A percentile compares a stretch with the other conserved stretches of the same genome.
Evolutionary conservation across 2,113 vertebrate genomes (phyloP).

Genomic region (Bos javanicus): DNA sequence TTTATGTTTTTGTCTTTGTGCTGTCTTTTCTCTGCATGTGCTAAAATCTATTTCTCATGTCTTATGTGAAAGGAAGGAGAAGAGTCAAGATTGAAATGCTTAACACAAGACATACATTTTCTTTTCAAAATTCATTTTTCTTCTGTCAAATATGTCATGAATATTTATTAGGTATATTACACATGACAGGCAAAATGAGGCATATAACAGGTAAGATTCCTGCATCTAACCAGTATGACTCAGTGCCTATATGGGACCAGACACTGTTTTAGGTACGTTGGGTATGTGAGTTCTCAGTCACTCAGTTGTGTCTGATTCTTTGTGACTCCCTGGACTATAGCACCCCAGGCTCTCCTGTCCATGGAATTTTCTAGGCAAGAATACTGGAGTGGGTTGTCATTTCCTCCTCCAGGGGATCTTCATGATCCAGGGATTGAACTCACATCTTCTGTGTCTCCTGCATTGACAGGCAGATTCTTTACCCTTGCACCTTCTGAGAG

Average conservation of each 20-base stretch:
- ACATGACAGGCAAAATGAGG: neutral
- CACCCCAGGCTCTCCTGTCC: neutral
- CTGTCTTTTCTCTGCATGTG: neutral
- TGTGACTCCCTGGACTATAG: neutral
- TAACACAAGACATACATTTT: neutral
- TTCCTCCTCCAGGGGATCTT: neutral
- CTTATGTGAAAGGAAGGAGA: neutral
- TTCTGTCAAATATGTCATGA: neutral
- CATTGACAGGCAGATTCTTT: neutral
- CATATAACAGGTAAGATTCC: neutral
- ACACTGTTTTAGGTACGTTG: neutral
- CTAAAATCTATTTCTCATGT: neutral
- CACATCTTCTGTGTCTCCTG: neutral
- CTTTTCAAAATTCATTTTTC: neutral
- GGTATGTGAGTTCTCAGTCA: neutral
- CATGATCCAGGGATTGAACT: neutral
- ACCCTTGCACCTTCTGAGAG: neutral
- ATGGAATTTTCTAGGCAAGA: neutral
- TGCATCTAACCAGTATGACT: neutral
- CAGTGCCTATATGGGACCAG: neutral
- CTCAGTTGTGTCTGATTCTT: neutral
- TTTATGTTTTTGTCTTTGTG: neutral
- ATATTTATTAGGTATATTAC: neutral
- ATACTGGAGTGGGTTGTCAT: neutral
- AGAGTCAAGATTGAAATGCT: neutral